A percentile compares a stretch with the other conserved stretches of the same genome.
These are phyloP conservation scores for Loris lydekkerianus DNA, from an alignment of 2,797 vertebrate genomes.

Conservation along the genomic window DNA sequence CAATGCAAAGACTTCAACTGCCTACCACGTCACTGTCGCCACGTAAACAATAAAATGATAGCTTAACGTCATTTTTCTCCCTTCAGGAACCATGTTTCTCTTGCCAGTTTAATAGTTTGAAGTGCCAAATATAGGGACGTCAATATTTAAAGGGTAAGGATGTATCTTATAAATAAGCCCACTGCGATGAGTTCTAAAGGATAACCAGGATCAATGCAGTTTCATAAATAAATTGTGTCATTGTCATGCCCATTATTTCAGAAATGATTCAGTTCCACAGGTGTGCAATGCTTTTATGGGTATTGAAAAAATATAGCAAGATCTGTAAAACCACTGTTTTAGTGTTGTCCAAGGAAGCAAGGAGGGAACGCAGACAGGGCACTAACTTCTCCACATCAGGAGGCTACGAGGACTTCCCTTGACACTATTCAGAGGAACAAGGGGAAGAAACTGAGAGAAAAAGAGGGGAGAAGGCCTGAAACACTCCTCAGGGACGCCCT, in stretches of 20 bases:
- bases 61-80: background rate
- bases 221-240: background rate
- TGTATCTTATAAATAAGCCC: slow-evolving; percentile 49
- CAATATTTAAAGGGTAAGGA: slow-evolving; percentile 57
- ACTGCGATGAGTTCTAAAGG: background rate
- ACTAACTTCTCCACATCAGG: background rate
- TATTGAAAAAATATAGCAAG: background rate
- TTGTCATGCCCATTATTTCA: background rate
- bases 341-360: background rate
- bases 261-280: background rate
- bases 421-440: background rate
- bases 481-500: fast-evolving
- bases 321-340: background rate
- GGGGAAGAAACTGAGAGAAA: background rate
- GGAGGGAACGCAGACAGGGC: background rate
- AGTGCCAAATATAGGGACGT: background rate
- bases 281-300: background rate
- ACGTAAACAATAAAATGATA: background rate
- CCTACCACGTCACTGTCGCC: background rate
- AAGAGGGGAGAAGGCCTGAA: background rate
- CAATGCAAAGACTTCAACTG: background rate
- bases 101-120: background rate
- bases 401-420: fast-evolving
- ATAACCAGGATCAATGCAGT: background rate
- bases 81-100: background rate